These are phyloP conservation scores for Odocoileus hemionus DNA, from an alignment of 2,113 vertebrate genomes.

Conservation along the genomic window DNA sequence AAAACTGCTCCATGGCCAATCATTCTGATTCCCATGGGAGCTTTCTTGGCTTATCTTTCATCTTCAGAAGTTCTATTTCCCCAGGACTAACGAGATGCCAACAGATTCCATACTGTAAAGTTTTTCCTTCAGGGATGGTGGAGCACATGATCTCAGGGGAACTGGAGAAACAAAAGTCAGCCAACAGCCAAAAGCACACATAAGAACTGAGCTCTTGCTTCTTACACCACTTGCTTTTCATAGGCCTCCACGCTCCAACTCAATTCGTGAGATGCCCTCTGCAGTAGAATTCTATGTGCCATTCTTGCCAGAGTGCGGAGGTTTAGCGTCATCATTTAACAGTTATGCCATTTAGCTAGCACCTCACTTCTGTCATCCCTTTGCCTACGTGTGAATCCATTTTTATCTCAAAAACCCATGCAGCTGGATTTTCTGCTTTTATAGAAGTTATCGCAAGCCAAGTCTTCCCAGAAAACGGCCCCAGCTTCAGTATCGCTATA, in stretches of 20 bases:
- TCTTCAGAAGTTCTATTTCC: neutral
- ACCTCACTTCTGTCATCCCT: neutral
- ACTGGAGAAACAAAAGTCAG: neutral
- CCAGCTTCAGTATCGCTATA: neutral
- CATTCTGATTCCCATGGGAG: neutral
- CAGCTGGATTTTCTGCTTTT: neutral
- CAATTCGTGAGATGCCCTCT: neutral
- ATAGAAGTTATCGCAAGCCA: neutral
- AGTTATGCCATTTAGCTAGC: neutral
- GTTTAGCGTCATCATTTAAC: neutral
- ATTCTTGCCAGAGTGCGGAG: neutral
- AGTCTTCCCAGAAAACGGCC: neutral
- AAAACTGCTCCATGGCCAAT: neutral
- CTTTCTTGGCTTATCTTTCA: neutral
- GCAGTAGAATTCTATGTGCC: neutral
- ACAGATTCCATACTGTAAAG: neutral
- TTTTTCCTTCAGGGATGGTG: neutral
- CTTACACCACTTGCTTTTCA: neutral
- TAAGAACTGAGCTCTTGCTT: neutral
- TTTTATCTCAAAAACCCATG: neutral
- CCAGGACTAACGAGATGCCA: conserved; percentile 43
- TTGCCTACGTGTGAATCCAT: neutral
- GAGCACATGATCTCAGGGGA: neutral
- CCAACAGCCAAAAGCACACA: neutral
- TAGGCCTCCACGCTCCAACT: neutral